Conservation (phyloP, 2,797 vertebrate genomes). For the Eremophila alpestris region DNA sequence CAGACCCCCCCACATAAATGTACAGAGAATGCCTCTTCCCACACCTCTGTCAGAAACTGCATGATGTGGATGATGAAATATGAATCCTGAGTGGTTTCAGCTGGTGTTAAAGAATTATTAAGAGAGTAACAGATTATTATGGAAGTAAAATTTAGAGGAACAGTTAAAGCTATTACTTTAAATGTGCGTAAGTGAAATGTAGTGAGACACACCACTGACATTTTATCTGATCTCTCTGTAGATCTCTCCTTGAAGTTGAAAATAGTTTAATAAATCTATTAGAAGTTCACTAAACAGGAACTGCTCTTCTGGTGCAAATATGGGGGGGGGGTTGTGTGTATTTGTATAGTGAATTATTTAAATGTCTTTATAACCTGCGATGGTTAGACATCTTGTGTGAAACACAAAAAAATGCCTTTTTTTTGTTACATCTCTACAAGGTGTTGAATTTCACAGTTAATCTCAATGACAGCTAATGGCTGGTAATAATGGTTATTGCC, state of each 20-base stretch:
- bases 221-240: not conserved
- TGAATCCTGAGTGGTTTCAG: not conserved
- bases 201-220: not conserved
- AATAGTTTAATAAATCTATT: not conserved
- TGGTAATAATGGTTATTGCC: not conserved
- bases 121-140: not conserved
- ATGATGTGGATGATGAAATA: not conserved
- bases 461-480: not conserved
- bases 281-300: not conserved
- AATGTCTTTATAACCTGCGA: not conserved
- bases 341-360: not conserved
- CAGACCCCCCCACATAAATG: not conserved
- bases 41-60: not conserved
- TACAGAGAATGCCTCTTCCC: not conserved
- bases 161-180: not conserved
- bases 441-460: not conserved
- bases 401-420: not conserved
- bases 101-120: not conserved
- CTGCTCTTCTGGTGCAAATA: not conserved
- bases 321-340: rapidly evolving
- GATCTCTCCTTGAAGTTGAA: not conserved
- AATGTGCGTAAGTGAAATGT: not conserved
- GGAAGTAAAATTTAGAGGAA: not conserved
- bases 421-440: not conserved
- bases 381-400: not conserved